These are phyloP conservation scores for Heliconius hewitsoni DNA, from an alignment of 1,140 invertebrate genomes.

Conservation along the genomic window DNA sequence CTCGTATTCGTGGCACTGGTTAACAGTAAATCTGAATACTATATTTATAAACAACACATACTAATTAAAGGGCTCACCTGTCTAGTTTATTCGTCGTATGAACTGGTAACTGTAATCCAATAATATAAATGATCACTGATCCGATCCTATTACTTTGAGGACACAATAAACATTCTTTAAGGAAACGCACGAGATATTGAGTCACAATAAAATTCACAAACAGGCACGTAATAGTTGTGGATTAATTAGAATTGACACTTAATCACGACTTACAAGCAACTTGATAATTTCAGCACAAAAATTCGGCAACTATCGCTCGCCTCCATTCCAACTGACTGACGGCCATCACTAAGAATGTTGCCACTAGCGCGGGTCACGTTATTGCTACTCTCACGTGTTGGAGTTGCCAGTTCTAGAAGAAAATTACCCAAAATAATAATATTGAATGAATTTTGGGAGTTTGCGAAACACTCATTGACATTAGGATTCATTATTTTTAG, in stretches of 20 bases:
- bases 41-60: slow-evolving; percentile 30
- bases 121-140: slow-evolving; percentile 68
- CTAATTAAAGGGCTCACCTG: slow-evolving; percentile 57
- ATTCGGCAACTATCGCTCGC: slow-evolving; percentile 60
- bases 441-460: neutral
- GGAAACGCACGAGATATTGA: slow-evolving; percentile 60
- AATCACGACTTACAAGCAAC: slow-evolving; percentile 63
- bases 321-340: slow-evolving; percentile 68
- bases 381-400: slow-evolving; percentile 59
- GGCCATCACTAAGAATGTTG: slow-evolving; percentile 78
- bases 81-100: slow-evolving; percentile 62
- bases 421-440: slow-evolving; percentile 20
- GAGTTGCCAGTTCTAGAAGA: slow-evolving; percentile 46
- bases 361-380: slow-evolving; percentile 66
- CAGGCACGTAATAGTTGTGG: slow-evolving; percentile 56
- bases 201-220: slow-evolving; percentile 64
- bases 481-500: neutral
- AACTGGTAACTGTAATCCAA: slow-evolving; percentile 78
- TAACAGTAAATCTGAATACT: slow-evolving; percentile 25
- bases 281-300: slow-evolving; percentile 65
- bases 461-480: neutral
- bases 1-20: slow-evolving; percentile 64
- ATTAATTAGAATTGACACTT: slow-evolving; percentile 58
- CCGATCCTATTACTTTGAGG: slow-evolving; percentile 73
- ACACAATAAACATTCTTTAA: slow-evolving; percentile 74